These are phyloP conservation scores for Hesperophylax magnus DNA, from an alignment of 1,140 invertebrate species.

Conservation along the genomic window DNA sequence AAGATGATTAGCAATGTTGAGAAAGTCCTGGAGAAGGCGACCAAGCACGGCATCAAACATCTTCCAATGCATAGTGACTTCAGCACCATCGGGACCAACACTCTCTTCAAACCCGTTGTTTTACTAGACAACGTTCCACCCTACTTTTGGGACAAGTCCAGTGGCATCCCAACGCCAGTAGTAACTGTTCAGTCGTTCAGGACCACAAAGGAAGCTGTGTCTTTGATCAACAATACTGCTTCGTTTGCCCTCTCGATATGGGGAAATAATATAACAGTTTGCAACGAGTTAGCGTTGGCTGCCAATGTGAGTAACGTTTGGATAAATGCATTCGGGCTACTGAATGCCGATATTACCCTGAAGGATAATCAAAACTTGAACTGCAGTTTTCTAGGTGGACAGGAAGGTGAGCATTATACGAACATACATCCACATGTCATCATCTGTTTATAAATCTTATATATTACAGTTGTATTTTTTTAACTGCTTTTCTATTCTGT, in stretches of 20 bases:
- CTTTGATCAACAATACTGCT: slow-evolving; percentile 71
- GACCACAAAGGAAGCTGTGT: slow-evolving; percentile 74
- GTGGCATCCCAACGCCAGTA: slow-evolving; percentile 61
- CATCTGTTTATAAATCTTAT: neutral
- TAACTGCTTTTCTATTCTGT: too few species aligned
- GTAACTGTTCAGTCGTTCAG: slow-evolving; percentile 72
- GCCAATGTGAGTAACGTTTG: slow-evolving; percentile 71
- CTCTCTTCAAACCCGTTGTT: slow-evolving; percentile 41
- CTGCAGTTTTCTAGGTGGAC: slow-evolving; percentile 26
- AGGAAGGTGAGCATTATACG: slow-evolving; percentile 8
- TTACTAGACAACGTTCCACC: slow-evolving; percentile 45
- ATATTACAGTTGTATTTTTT: too few species aligned
- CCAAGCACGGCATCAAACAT: slow-evolving; percentile 20
- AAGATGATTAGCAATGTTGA: slow-evolving; percentile 40
- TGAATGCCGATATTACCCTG: slow-evolving; percentile 63
- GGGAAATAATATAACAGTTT: slow-evolving; percentile 72
- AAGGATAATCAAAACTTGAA: neutral
- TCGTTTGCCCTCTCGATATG: slow-evolving; percentile 72
- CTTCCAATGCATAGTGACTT: slow-evolving; percentile 38
- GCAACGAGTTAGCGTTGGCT: slow-evolving; percentile 69
- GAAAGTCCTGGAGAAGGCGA: neutral
- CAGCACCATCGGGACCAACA: neutral
- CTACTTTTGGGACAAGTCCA: slow-evolving; percentile 59
- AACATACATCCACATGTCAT: neutral
- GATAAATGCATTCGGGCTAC: slow-evolving; percentile 73